Base-by-base conservation (phyloP, 2,113 vertebrate genomes). In the Tenrec ecaudatus region DNA sequence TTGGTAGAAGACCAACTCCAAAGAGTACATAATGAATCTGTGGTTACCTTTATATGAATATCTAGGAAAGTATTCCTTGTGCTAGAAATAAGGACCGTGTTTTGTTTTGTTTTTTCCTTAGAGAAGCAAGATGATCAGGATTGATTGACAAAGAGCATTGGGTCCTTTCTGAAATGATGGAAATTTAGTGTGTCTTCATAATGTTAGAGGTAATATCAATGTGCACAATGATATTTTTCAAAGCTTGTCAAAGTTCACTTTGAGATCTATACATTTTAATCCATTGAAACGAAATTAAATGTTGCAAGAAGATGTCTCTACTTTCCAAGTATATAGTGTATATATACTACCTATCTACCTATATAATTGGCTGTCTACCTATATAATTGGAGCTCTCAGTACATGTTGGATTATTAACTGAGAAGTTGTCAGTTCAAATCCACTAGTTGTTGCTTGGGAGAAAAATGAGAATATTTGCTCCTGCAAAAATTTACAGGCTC, bases 181-280 rank as follows among this genome's bases (percentile, higher is more conserved):
- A 25, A 25, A 14, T 27, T 3, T n/a, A 62, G 17, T 29, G 5
- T 75, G 29, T 60, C 33, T 66, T 81, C 33, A 27, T 8, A 86
- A 17, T 1, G 3, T 71, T 53, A 19, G 31, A 25, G 9, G 14
- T 2, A 12, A 64, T 2, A 29, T 25, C 11, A 10, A 1, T 20
- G 6, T 73, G 43, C 27, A n/a, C 6, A 57, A 31, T 1, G 22
- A 58, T 11, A 27, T 73, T 53, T 83, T 23, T 29, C 87, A 90
- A 57, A 78, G 71, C 15, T 9, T n/a, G 5, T 27, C 33, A 43
- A 17, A 36, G 4, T 40, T 0, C 33, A 38, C 31, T 60, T 16
- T 38, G 83, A 27, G 11, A 60, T 66, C 5, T 22, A 10, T 57
- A 15, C 40, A 47, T 88, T 84, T 79, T 84, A 75, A 79, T 53